A percentile compares a stretch with the other conserved stretches of the same genome.
phyloP scores from a whole-genome alignment of 2,888 invertebrate genomes.

The Tricholauxania praeusta region DNA sequence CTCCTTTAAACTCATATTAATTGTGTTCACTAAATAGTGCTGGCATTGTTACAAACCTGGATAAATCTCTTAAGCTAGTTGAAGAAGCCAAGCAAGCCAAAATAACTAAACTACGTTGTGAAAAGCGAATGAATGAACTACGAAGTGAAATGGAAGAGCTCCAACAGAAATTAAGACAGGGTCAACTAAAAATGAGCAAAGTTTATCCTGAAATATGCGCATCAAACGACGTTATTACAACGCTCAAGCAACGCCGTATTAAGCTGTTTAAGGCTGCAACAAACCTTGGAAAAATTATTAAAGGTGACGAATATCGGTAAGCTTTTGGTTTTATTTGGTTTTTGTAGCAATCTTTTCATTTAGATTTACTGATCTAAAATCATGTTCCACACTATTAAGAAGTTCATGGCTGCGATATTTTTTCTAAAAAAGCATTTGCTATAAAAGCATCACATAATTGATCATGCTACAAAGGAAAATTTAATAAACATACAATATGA shows the following conservation, averaged over 20 bases:
- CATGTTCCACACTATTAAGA: too few relatives aligned
- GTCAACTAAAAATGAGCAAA: conserved; percentile 57
- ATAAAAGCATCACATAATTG: too few relatives aligned
- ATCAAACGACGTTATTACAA: conserved; percentile 59
- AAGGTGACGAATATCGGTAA: conserved; percentile 57
- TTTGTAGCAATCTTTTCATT: too few relatives aligned
- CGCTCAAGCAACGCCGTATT: conserved; percentile 57
- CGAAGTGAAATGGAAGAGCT: conserved; percentile 56
- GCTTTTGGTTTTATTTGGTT: too few relatives aligned
- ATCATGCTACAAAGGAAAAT: too few relatives aligned
- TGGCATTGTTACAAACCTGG: conserved; percentile 60
- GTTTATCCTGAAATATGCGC: conserved; percentile 62
- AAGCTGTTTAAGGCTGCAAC: conserved; percentile 59
- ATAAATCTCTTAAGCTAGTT: conserved; percentile 61
- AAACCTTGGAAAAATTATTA: conserved; percentile 56
- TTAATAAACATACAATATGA: too few relatives aligned
- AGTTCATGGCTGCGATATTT: too few relatives aligned
- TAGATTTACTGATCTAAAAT: too few relatives aligned
- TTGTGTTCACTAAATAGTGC: conserved; percentile 47
- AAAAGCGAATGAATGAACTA: conserved; percentile 59
- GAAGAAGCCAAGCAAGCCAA: conserved; percentile 59
- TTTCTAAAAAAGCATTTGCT: too few relatives aligned
- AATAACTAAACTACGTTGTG: conserved; percentile 55
- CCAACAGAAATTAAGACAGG: conserved; percentile 54
- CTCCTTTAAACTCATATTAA: conserved; percentile 9